A percentile compares a stretch with the other conserved stretches of the same genome.
Evolutionary conservation across 1,140 invertebrate genomes (phyloP).

Genomic region (Phymorhynchus buccinoides): DNA sequence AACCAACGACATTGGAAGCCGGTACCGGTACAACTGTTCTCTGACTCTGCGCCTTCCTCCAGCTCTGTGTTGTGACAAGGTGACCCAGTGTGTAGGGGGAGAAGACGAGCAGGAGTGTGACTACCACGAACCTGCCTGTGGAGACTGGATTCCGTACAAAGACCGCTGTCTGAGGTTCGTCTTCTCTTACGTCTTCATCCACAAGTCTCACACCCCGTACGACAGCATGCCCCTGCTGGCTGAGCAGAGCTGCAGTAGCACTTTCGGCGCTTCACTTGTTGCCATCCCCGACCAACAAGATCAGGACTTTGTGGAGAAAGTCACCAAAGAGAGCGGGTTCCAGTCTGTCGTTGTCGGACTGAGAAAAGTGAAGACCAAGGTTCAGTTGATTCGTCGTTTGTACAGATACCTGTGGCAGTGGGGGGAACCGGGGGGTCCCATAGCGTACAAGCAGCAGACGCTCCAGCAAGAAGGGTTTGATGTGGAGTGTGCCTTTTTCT

Average conservation of each 20-base stretch:
- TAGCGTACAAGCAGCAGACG: not conserved
- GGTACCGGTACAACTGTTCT: conserved; percentile 8
- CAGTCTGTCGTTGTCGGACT: not conserved
- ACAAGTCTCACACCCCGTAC: not conserved
- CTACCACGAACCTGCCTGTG: not conserved
- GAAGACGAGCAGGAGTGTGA: not conserved
- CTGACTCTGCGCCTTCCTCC: not conserved
- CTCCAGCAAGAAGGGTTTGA: not conserved
- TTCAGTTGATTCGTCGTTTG: not conserved
- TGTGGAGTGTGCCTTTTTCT: not conserved
- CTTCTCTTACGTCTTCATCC: not conserved
- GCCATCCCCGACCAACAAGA: not conserved
- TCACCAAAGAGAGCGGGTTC: not conserved
- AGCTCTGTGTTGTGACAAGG: conserved; percentile 10
- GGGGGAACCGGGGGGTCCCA: not conserved
- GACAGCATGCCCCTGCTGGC: not conserved
- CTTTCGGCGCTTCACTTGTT: not conserved
- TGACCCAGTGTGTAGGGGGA: not conserved
- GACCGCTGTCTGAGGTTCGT: not conserved
- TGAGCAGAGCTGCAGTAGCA: not conserved
- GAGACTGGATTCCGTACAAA: conserved; percentile 3
- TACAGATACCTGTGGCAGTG: conserved; percentile 31
- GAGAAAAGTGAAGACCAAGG: not conserved
- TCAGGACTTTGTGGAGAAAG: not conserved
- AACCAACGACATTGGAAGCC: not conserved